Base-by-base conservation (phyloP, 2,797 vertebrate genomes). In the Nothura maculosa region DNA sequence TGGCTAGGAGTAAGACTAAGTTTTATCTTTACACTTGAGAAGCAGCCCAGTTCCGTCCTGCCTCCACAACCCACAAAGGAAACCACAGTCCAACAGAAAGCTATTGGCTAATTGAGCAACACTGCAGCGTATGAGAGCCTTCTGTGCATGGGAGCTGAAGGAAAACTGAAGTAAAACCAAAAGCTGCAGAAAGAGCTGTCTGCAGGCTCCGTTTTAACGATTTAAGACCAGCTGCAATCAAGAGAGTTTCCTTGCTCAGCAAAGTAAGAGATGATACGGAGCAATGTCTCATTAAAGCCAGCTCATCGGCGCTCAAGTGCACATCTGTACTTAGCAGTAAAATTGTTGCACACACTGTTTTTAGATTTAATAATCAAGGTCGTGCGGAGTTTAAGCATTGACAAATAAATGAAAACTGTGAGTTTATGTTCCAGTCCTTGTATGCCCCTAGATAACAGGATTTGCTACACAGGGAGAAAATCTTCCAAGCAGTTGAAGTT, bases 21-120 rank as follows among this genome's bases (percentile, higher is more conserved):
- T 36, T 87, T 93, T 93, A 94, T 94, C 89, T 84, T 45, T 61
- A 48, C 10, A 4, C 47, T 81, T 75, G 73, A 78, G 50, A 74
- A 1, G 4, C 54, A 78, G 27, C 64, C 69, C 74, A 68, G 77
- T 87, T 94, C 84, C 87, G 94, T 82, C 58, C 27, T 64, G 84
- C 32, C 15, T 92, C 60, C 92, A 52, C 82, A 93, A 50, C 64
- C 89, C 85, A 52, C 62, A 84, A 18, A 94, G 96, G 94, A 97
- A 96, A 94, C 96, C 94, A 1, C 90, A 92, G 74, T n/a, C 0
- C 60, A 85, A 73, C 50, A 84, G 64, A 84, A 92, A 74, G 87
- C 85, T 90, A 40, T 63, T 72, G 76, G 68, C 68, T 89, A 42
- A 86, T 72, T 45, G 24, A 69, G 27, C 27, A 3, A 10, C 54